Evolutionary conservation across 2,888 invertebrate species (phyloP).

Genomic region (Cyaniris semiargus): DNA sequence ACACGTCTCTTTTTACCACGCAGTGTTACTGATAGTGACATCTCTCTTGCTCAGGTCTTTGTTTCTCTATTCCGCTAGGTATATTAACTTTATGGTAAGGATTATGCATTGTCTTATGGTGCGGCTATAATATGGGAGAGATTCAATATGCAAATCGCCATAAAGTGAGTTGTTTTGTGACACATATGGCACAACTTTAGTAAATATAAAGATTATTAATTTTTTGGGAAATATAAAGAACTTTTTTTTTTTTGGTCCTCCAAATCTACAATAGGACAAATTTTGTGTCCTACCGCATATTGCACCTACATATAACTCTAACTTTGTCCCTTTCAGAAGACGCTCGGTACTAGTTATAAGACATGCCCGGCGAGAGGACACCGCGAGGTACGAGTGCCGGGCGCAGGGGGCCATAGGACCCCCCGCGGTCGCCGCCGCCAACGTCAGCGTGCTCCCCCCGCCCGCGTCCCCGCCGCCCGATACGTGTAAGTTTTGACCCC

Average conservation of each 20-base stretch:
- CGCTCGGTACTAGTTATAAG: constrained; percentile 91
- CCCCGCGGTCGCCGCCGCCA: constrained; percentile 78
- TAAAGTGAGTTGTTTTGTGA: too few relatives aligned
- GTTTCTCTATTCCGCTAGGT: too few relatives aligned
- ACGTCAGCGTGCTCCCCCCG: constrained; percentile 73
- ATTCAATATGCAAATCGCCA: too few relatives aligned
- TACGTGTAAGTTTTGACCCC: constrained; percentile 56
- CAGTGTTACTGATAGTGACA: too few relatives aligned
- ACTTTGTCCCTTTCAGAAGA: constrained; percentile 80
- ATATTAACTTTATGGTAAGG: too few relatives aligned
- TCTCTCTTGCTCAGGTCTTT: too few relatives aligned
- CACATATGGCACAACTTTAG: too few relatives aligned
- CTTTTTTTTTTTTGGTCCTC: neutral
- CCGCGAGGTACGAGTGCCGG: constrained; percentile 90
- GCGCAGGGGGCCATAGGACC: constrained; percentile 85
- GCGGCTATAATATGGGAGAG: too few relatives aligned
- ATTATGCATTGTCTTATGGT: too few relatives aligned
- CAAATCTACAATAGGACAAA: neutral
- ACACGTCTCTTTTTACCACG: too few relatives aligned
- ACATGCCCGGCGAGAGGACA: constrained; percentile 86
- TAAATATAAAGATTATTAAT: too few relatives aligned
- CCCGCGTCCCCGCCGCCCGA: constrained; percentile 71
- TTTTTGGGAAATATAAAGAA: too few relatives aligned
- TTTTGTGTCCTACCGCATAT: neutral
- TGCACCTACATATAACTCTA: neutral